Evolutionary conservation across 2,113 vertebrate species (phyloP), one percentile per base, ranked within the genome.

Genomic region (Argyrosomus japonicus): DNA sequence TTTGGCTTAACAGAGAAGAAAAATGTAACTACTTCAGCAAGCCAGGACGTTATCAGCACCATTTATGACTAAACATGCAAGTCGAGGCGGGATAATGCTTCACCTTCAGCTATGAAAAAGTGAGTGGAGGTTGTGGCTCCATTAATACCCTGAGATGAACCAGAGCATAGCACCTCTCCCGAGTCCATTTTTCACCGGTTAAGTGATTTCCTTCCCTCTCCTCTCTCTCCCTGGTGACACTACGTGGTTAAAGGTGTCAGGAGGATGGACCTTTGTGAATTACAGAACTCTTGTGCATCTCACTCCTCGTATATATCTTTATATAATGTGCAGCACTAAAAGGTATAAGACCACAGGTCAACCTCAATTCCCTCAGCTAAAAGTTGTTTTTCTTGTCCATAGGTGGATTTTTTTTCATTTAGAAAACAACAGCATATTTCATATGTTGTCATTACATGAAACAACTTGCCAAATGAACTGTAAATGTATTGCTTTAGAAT

Each of bases 101-200:
- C 63, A 89, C 81, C 68, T 83, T 77, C 87, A 87, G 71, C 68
- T 1, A 29, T 88, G 85, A 89, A 81, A 76, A 81, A 91, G 78
- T 68, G 75, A 89, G 72, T 27, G 77, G 68, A 87, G 77, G 84
- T 84, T 68, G 84, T 50, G 56, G 75, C 67, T 89, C 85, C 88
- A 90, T 93, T 91, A 91, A 86, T 88, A 89, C 36, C 12, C 70
- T 29, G 82, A 81, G 81, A 83, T 86, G 81, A 87, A 94, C 71
- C 88, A 80, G 82, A 87, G 82, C 84, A 51, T 43, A 70, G 75
- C 63, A 68, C 19, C 80, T 88, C 89, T 89, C 85, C 61, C 9
- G 69, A 87, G 72, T 79, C 84, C 79, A 90, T 91, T 90, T 87
- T 79, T 91, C 86, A 87, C 23, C 57, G 17, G 77, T 87, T 89